phyloP scores from a whole-genome alignment of 2,888 invertebrate genomes.

The Papilio protenor region DNA sequence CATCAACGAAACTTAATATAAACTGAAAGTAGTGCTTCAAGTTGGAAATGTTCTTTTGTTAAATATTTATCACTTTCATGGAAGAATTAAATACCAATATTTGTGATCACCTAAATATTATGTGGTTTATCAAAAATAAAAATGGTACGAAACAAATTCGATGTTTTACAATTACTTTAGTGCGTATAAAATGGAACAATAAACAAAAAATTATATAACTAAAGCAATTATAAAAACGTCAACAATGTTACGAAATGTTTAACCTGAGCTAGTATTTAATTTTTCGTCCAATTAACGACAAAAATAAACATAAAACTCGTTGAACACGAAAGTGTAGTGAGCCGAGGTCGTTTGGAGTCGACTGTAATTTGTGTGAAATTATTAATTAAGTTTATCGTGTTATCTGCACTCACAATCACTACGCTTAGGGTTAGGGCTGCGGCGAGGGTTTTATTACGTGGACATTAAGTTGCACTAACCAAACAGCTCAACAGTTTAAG shows the following conservation, averaged over 20 bases:
- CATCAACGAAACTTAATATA: too few species aligned
- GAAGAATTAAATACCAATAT: too few species aligned
- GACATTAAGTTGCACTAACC: neutral
- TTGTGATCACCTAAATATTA: too few species aligned
- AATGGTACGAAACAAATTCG: too few species aligned
- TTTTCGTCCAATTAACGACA: constrained; percentile 15
- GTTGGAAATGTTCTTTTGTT: too few species aligned
- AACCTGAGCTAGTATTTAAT: constrained; percentile 20
- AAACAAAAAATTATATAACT: neutral
- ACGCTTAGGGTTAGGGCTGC: neutral
- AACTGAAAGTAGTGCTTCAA: too few species aligned
- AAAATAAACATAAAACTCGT: constrained; percentile 27
- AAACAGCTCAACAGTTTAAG: neutral
- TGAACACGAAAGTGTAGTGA: constrained; percentile 1
- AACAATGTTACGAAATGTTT: constrained; percentile 21
- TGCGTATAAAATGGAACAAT: neutral
- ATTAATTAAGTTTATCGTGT: constrained; percentile 71
- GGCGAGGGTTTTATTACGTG: neutral
- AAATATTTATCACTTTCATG: too few species aligned
- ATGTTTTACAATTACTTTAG: neutral
- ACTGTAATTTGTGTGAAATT: constrained; percentile 78
- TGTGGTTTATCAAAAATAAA: too few species aligned
- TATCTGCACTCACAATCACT: constrained; percentile 50
- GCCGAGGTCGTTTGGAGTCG: constrained; percentile 42
- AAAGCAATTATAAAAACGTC: constrained; percentile 17